Evolutionary conservation across 2,113 vertebrate genomes (phyloP).

Genomic region (cattle (Bos taurus)): ARS-UCD2.0 NC_037337.1:103197501-103198000

Average conservation of each 20-base stretch:
- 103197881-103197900: not conserved
- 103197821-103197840: not conserved
- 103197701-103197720: not conserved
- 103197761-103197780: not conserved
- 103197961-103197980: not conserved
- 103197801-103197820: not conserved
- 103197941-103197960: not conserved
- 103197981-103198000: not conserved
- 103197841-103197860: not conserved
- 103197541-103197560: not conserved
- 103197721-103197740: not conserved
- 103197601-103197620: not conserved
- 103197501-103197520: not conserved
- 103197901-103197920: not conserved
- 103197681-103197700: not conserved
- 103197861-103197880: not conserved
- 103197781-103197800: not conserved
- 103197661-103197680: not conserved
- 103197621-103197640: accelerated
- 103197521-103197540: not conserved
- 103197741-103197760: not conserved
- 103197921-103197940: not conserved
- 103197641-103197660: not conserved
- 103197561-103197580: not conserved
- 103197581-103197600: not conserved